A percentile compares a stretch with the other conserved stretches of the same genome.
Evolutionary conservation across 2,797 vertebrate species (phyloP).

Genomic region (Hylomyscus alleni): DNA sequence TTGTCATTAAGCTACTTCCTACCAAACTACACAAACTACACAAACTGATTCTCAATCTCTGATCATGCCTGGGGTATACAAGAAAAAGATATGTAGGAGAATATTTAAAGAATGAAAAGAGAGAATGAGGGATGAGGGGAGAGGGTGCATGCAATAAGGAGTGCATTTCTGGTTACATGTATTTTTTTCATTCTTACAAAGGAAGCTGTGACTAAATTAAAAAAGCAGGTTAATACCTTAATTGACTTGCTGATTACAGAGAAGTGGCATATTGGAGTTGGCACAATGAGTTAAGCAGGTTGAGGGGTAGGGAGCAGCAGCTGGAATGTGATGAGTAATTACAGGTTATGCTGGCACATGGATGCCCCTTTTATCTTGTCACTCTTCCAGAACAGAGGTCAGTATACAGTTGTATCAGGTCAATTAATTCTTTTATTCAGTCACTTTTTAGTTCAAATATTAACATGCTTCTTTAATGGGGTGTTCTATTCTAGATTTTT

Average conservation of each 20-base stretch:
- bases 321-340: background rate
- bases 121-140: background rate
- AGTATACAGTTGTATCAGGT: background rate
- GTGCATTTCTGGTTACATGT: background rate
- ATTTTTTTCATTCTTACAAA: background rate
- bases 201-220: background rate
- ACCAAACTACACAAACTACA: background rate
- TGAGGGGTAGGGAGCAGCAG: background rate
- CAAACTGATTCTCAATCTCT: background rate
- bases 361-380: conserved; percentile 26
- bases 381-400: conserved; percentile 55
- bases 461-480: background rate
- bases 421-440: conserved; percentile 24
- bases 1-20: background rate
- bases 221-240: background rate
- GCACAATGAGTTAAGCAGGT: background rate
- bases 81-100: background rate
- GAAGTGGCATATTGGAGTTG: background rate
- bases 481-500: conserved; percentile 28
- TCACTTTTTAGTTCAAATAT: conserved; percentile 33
- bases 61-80: background rate
- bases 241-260: background rate
- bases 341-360: background rate
- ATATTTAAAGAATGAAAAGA: background rate
- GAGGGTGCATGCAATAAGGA: background rate